Conservation (phyloP, 2,797 vertebrate genomes). For the Botia kubotai region DNA sequence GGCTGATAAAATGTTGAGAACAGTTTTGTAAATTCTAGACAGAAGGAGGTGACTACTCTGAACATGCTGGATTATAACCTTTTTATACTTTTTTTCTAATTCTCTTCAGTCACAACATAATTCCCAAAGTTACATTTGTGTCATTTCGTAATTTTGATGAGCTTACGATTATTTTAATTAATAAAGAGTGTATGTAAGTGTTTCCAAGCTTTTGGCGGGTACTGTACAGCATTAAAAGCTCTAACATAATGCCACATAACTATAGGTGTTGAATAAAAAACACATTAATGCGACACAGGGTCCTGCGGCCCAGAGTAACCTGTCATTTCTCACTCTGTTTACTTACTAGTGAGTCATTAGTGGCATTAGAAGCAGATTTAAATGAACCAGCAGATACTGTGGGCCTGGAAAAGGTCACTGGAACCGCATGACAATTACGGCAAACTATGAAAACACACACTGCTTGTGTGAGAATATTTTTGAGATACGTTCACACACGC, state of each 20-base stretch:
- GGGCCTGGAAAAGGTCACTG: slow-evolving; percentile 11
- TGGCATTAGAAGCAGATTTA: slow-evolving; percentile 18
- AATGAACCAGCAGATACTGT: slow-evolving; percentile 23
- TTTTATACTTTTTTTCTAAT: no score
- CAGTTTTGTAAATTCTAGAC: no score
- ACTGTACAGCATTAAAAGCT: neutral
- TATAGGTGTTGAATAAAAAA: slow-evolving; percentile 23
- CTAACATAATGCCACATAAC: slow-evolving; percentile 20
- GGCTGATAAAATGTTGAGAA: no score
- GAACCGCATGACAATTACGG: slow-evolving; percentile 6
- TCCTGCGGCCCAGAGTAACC: slow-evolving; percentile 3
- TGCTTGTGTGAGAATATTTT: neutral
- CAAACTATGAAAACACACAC: neutral
- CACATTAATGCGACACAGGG: slow-evolving; percentile 22
- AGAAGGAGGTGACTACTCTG: no score
- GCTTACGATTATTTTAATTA: no score
- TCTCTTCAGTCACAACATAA: no score
- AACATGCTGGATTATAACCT: no score
- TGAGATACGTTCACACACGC: neutral
- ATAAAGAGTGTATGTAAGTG: no score
- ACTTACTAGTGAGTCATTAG: slow-evolving; percentile 26
- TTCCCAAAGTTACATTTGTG: no score
- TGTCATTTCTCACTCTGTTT: slow-evolving; percentile 35
- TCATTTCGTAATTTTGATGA: no score
- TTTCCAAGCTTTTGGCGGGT: no score